phyloP scores from a whole-genome alignment of 1,140 invertebrate genomes.

The Anastrepha ludens region DNA sequence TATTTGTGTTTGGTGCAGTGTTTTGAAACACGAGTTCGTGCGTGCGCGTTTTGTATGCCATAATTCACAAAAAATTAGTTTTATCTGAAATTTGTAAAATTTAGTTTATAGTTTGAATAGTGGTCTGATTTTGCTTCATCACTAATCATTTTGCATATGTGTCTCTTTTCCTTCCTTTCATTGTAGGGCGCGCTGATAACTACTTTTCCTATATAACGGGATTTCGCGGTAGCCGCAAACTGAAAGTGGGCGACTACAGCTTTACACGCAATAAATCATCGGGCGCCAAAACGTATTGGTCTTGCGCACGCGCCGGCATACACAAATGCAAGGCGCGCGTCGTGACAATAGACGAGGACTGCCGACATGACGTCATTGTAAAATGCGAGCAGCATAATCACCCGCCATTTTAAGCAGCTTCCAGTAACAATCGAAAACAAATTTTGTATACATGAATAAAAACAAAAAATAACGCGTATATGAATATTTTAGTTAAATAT shows the following conservation, averaged over 20 bases:
- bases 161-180: constrained; percentile 54
- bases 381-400: constrained; percentile 73
- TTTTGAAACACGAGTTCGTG: background rate
- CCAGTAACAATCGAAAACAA: background rate
- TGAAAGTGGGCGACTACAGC: constrained; percentile 71
- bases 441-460: constrained; percentile 15
- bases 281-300: constrained; percentile 72
- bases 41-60: too few relatives aligned
- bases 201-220: constrained; percentile 71
- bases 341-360: constrained; percentile 67
- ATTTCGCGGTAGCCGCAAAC: constrained; percentile 72
- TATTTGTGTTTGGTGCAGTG: background rate
- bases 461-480: background rate
- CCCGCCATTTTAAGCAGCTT: constrained; percentile 68
- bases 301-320: constrained; percentile 71
- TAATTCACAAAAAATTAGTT: background rate
- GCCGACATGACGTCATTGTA: constrained; percentile 67
- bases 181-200: constrained; percentile 59
- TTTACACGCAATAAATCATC: constrained; percentile 72
- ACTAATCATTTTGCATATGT: constrained; percentile 40
- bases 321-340: constrained; percentile 73
- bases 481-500: background rate
- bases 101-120: background rate
- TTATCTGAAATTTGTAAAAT: background rate
- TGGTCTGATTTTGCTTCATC: background rate